Evolutionary conservation across 2,888 invertebrate genomes (phyloP), one percentile per base, ranked within the genome.

Genomic region (Drosophila sordidula): DNA sequence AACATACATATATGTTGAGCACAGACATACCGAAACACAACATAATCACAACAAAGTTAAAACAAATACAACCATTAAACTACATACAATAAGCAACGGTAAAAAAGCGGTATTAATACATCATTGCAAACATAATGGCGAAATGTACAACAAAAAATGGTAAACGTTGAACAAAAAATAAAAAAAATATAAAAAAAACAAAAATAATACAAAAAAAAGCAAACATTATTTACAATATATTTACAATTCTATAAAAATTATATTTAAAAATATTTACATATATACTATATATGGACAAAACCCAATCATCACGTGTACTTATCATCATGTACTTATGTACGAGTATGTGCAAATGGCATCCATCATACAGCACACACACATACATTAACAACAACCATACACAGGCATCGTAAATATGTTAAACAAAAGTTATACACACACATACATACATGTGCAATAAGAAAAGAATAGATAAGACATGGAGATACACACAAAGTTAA

Each of bases 261-360:
- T 86, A 83, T 83, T 88, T 78, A 90, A 89, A 80, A 80, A 82
- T 88, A 84, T 89, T 84, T 89, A 89, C 89, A 84, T 84, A 89
- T 87, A 65, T 56, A 75, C 49, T 69, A 71, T 80, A 84, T 78
- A 87, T 77, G 71, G 75, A 74, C 47, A 54, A 63, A 71, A 70
- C 42, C 69, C 67, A 70, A 59, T 78, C 75, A 86, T 75, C 62
- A 71, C 70, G 74, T 78, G 72, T 71, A 34, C 29, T 29, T 29
- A 29, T 29, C 29, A 29, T 29, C 29, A 61, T 47, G 75, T 63
- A 52, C 46, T 49, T 22, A 47, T 29, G 62, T 16, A 41, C 50
- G 54, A 29, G 45, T 52, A 14, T 54, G 47, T 63, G 64, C 44
- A 34, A 55, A 42, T 39, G 54, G 72, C 80, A 80, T 55, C 57